phyloP scores from a whole-genome alignment of 2,113 vertebrate species.

The Hyaena hyaena region DNA sequence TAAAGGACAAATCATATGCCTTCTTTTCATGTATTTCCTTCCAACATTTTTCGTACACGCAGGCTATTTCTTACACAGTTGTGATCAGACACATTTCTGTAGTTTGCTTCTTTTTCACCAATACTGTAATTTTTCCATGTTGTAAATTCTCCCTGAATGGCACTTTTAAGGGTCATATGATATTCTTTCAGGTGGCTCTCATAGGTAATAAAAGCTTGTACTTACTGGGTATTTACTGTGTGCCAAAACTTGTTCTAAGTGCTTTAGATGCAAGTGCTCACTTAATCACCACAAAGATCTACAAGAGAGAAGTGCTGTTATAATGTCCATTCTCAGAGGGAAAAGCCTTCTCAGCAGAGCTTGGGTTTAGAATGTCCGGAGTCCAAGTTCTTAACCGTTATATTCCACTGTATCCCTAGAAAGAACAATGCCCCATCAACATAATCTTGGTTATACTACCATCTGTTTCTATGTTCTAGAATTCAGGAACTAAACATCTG shows the following conservation, averaged over 20 bases:
- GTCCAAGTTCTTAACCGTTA: background rate
- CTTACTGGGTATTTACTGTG: background rate
- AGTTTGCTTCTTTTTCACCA: background rate
- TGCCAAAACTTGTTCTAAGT: background rate
- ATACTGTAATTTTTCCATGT: background rate
- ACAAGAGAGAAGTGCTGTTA: background rate
- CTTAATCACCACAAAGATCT: background rate
- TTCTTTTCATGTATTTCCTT: background rate
- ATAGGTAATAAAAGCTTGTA: background rate
- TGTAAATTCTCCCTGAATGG: background rate
- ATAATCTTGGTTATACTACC: background rate
- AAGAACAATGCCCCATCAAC: background rate
- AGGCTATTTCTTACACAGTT: background rate
- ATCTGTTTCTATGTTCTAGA: background rate
- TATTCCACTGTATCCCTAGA: background rate
- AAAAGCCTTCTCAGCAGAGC: background rate
- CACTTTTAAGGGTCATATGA: background rate
- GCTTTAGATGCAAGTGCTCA: background rate
- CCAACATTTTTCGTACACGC: slow-evolving; percentile 15
- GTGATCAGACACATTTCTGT: background rate
- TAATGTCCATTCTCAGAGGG: background rate
- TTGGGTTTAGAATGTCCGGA: background rate
- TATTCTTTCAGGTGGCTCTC: background rate
- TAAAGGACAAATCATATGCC: background rate
- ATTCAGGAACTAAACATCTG: background rate